Evolutionary conservation across 2,888 invertebrate genomes (phyloP), one percentile per base, ranked within the genome.

Genomic region (Drosophila peninsularis): DNA sequence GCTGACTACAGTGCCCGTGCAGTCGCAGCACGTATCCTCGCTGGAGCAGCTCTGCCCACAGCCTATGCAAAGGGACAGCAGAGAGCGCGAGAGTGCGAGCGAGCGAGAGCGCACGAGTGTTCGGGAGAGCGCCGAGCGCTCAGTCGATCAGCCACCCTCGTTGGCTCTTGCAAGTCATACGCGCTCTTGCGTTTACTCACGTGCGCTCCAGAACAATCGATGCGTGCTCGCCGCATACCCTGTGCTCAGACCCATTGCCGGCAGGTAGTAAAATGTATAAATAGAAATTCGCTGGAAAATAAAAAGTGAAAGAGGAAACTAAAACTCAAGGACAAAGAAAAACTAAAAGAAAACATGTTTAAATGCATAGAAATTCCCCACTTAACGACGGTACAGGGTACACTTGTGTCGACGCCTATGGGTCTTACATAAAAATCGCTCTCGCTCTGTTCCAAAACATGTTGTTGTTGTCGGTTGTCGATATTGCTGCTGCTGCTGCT

Each of bases 111-210:
- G 36, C 34, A n/a, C 4, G 27, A 13, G 49, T 32, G 45, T 32
- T 19, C 27, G 34, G 6, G 47, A 41, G 44, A 49, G 62, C 45
- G 36, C 34, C 24, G 30, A 52, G 37, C 19, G 41, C 13, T 24
- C 11, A 60, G 34, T 49, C 53, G 76, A 78, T 76, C 76, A 50
- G 10, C 9, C 53, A 62, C 30, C 74, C 74, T 78, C 78, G 78
- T 69, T 62, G 78, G 64, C 75, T 78, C 74, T 68, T 39, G 27
- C 54, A 27, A 73, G 57, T 58, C 61, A 62, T 47, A 39, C 41
- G n/a, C 64, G 36, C 75, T 75, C 74, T 54, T 63, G 32, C 32
- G 10, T 45, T 34, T 55, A 41, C 63, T 75, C 78, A 78, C 78
- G 75, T 78, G 75, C 78, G 72, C 75, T 75, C 64, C 17, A 36